Conservation (phyloP, 2,113 vertebrate genomes). For the Genyomyrus donnyi region DNA sequence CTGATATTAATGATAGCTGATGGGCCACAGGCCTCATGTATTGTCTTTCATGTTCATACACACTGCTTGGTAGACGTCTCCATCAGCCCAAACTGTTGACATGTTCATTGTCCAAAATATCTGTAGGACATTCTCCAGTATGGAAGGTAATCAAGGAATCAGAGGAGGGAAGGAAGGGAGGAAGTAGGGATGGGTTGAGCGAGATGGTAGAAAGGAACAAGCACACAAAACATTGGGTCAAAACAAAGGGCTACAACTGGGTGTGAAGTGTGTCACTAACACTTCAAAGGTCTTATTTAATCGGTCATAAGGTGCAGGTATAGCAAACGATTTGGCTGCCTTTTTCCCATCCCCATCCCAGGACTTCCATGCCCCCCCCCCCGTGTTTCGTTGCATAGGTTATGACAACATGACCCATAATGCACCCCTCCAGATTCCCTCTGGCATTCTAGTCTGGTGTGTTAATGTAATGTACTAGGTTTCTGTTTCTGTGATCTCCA, state of each 20-base stretch:
- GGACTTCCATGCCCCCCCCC: too few relatives aligned
- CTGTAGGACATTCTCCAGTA: background rate
- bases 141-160: background rate
- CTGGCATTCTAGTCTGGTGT: background rate
- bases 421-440: background rate
- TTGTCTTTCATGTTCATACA: background rate
- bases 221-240: background rate
- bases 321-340: background rate
- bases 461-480: background rate
- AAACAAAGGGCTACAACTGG: background rate
- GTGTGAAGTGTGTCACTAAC: background rate
- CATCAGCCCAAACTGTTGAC: background rate
- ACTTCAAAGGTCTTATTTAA: background rate
- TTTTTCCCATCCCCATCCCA: background rate
- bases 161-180: background rate
- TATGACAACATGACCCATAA: background rate
- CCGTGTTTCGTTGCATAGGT: background rate
- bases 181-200: background rate
- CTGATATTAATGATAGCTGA: background rate
- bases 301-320: background rate
- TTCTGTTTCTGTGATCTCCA: background rate
- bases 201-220: background rate
- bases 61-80: background rate
- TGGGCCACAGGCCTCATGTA: background rate
- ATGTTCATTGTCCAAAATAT: background rate